A percentile compares a stretch with the other conserved stretches of the same genome.
phyloP scores from a whole-genome alignment of 2,888 invertebrate species.

The Orchesellides sinensis region DNA sequence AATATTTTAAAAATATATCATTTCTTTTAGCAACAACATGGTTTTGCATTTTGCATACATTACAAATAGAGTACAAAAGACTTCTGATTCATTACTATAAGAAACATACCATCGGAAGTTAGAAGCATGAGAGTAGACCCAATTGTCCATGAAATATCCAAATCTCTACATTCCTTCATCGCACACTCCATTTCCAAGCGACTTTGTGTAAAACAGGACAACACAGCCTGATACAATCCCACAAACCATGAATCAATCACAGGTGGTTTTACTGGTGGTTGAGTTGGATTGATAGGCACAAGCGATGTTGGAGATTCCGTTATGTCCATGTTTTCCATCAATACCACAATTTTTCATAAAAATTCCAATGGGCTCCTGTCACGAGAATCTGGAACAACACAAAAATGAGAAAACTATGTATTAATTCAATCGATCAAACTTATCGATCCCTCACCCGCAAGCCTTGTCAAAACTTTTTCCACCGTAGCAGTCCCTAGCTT shows the following conservation, averaged over 20 bases:
- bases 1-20: neutral
- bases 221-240: constrained; percentile 6
- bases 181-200: neutral
- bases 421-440: too few relatives aligned
- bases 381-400: too few relatives aligned
- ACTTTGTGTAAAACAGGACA: constrained; percentile 32
- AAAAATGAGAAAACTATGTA: too few relatives aligned
- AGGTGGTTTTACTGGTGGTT: too few relatives aligned
- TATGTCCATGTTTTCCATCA: too few relatives aligned
- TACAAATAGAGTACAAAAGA: neutral
- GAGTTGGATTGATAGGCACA: too few relatives aligned
- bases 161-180: neutral
- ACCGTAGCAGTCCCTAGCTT: too few relatives aligned
- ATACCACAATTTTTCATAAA: too few relatives aligned
- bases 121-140: constrained; percentile 19
- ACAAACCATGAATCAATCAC: constrained; percentile 41
- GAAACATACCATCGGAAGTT: constrained; percentile 32
- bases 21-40: neutral
- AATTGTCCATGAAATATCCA: neutral
- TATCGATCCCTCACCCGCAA: too few relatives aligned
- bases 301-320: too few relatives aligned
- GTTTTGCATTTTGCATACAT: neutral
- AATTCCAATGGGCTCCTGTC: too few relatives aligned
- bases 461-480: too few relatives aligned
- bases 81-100: neutral